phyloP scores from a whole-genome alignment of 2,797 vertebrate species.

The Kryptolebias ocellatus region DNA sequence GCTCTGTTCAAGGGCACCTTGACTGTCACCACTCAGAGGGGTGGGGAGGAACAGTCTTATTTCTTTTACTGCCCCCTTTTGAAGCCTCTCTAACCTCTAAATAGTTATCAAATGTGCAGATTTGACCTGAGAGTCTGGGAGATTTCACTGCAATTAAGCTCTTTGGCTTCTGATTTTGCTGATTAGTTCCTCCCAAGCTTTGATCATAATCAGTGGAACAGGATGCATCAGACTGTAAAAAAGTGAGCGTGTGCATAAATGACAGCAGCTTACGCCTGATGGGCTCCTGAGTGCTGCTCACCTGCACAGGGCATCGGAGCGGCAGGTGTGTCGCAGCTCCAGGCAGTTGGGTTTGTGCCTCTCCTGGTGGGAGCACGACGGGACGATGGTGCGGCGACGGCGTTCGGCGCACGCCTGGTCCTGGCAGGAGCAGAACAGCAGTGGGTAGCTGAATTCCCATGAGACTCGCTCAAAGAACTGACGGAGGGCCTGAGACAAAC shows the following conservation, averaged over 20 bases:
- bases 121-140: slow-evolving; percentile 15
- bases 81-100: slow-evolving; percentile 34
- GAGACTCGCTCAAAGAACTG: slow-evolving; percentile 95
- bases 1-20: slow-evolving; percentile 32
- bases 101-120: slow-evolving; percentile 39
- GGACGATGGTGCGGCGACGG: slow-evolving; percentile 92
- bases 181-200: slow-evolving; percentile 37
- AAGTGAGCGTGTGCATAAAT: not conserved
- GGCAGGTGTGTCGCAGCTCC: slow-evolving; percentile 85
- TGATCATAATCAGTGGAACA: slow-evolving; percentile 25
- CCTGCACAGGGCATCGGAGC: slow-evolving; percentile 91
- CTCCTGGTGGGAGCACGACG: slow-evolving; percentile 91
- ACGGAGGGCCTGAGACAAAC: slow-evolving; percentile 81
- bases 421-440: slow-evolving; percentile 94
- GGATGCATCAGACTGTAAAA: not conserved
- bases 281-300: slow-evolving; percentile 51
- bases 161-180: slow-evolving; percentile 39
- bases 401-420: slow-evolving; percentile 93
- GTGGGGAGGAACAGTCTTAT: not conserved
- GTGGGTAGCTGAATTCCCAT: slow-evolving; percentile 89
- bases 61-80: slow-evolving; percentile 15
- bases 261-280: slow-evolving; percentile 61
- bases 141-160: slow-evolving; percentile 41
- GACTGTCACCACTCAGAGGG: not conserved
- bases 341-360: slow-evolving; percentile 88